Conservation (phyloP, 2,797 vertebrate genomes). For the Prunella strophiata region DNA sequence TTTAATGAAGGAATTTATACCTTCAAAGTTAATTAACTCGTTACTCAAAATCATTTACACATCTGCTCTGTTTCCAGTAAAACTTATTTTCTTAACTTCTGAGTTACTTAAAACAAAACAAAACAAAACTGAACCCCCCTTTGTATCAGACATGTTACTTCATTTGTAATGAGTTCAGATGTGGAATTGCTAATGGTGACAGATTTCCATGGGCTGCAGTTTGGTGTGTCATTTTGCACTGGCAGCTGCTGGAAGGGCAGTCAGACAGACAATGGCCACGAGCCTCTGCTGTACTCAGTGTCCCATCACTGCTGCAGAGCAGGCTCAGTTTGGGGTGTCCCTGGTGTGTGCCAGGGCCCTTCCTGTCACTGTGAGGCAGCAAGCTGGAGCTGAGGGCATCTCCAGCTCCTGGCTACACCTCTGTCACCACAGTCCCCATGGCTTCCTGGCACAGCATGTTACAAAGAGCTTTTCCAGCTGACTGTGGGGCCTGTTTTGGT, state of each 20-base stretch:
- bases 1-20: slow-evolving; percentile 42
- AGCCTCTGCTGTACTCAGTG: background rate
- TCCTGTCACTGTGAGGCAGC: background rate
- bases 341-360: background rate
- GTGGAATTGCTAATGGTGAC: background rate
- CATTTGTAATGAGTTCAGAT: background rate
- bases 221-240: background rate
- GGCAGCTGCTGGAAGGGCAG: background rate
- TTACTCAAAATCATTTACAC: slow-evolving; percentile 58
- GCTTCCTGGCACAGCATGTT: background rate
- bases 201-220: background rate
- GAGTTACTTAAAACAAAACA: background rate
- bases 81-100: slow-evolving; percentile 17
- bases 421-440: rapidly evolving
- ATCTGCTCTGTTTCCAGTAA: slow-evolving; percentile 28
- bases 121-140: rapidly evolving
- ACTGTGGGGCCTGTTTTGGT: background rate
- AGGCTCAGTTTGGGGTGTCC: background rate
- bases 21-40: slow-evolving; percentile 49
- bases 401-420: background rate
- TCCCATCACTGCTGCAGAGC: background rate
- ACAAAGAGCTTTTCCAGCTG: background rate
- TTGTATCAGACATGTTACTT: background rate
- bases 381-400: background rate
- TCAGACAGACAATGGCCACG: background rate